phyloP scores from a whole-genome alignment of 2,113 vertebrate species.

The Centrocercus urophasianus region DNA sequence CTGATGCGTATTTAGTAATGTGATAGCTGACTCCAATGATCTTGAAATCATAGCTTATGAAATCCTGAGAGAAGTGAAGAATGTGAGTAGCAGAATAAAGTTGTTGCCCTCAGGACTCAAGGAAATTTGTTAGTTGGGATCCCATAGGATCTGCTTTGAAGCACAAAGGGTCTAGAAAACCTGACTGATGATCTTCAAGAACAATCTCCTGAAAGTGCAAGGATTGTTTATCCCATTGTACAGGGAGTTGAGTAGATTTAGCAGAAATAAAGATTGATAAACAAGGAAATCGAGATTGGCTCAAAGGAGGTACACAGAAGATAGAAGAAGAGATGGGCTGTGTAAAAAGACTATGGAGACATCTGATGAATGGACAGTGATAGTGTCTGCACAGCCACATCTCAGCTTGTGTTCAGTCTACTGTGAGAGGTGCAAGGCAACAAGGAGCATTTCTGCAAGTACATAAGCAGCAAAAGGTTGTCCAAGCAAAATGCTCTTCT shows the following conservation, averaged over 20 bases:
- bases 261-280: background rate
- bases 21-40: background rate
- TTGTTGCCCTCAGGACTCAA: background rate
- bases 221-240: rapidly evolving
- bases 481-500: background rate
- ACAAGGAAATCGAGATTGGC: background rate
- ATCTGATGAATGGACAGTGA: background rate
- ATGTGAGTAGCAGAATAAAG: background rate
- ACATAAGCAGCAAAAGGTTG: background rate
- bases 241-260: background rate
- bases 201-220: background rate
- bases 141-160: background rate
- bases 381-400: background rate
- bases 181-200: background rate
- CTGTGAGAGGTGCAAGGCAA: background rate
- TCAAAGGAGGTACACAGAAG: background rate
- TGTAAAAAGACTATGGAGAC: background rate
- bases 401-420: background rate
- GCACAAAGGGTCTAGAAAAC: background rate
- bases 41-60: background rate
- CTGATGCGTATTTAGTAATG: too few relatives aligned
- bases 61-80: background rate
- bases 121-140: background rate
- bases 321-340: background rate
- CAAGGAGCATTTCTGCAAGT: background rate